Percentiles rank a stretch among this genome's conserved stretches.
Conservation (phyloP, 2,797 vertebrate genomes). For the Arctocebus calabarensis region DNA sequence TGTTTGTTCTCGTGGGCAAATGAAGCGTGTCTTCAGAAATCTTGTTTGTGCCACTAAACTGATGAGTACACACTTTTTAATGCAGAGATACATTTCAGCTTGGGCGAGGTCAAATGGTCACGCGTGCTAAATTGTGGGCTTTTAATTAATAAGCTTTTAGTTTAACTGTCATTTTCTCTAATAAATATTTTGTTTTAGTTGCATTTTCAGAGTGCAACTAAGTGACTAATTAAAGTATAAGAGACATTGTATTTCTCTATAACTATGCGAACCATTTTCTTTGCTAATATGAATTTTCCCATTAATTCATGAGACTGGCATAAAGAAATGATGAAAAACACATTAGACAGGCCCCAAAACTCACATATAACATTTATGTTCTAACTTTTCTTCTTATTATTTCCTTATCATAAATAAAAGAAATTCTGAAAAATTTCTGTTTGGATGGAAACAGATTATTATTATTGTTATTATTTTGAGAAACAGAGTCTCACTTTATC, state of each 20-base stretch:
- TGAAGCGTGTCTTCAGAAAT: conserved; percentile 54
- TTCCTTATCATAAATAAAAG: neutral
- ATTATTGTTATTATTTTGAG: no score
- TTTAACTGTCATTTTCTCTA: conserved; percentile 49
- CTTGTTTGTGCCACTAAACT: conserved; percentile 39
- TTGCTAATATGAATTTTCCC: conserved; percentile 17
- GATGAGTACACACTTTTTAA: neutral
- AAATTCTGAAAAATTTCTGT: conserved; percentile 26
- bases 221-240: conserved; percentile 53
- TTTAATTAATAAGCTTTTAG: conserved; percentile 61
- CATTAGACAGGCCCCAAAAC: neutral
- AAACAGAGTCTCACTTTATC: no score
- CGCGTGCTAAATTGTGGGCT: conserved; percentile 25
- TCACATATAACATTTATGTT: neutral
- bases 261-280: conserved; percentile 6
- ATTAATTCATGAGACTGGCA: conserved; percentile 6
- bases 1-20: conserved; percentile 62
- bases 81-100: conserved; percentile 28
- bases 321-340: conserved; percentile 13
- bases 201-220: conserved; percentile 49
- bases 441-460: neutral
- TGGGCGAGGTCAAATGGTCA: neutral
- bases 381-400: conserved; percentile 11
- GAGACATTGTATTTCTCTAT: conserved; percentile 12
- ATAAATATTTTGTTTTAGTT: conserved; percentile 64